These are phyloP conservation scores for Temnopleurus reevesii DNA, from an alignment of 53 echinoderm and acorn worm genomes.

Conservation along the genomic window DNA sequence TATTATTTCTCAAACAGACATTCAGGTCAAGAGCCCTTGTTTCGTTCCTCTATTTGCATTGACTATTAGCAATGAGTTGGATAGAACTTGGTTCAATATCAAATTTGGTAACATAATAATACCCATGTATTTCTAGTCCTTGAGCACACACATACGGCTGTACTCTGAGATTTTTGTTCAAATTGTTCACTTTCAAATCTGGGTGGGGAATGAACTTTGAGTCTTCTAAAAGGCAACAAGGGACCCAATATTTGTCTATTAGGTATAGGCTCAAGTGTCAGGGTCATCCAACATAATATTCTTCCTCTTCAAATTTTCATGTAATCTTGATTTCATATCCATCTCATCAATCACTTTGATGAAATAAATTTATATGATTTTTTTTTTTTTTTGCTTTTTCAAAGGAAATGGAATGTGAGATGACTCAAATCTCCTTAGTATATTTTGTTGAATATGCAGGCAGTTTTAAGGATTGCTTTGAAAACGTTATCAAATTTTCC, in stretches of 20 bases:
- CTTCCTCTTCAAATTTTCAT: background rate
- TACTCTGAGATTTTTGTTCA: too few species aligned
- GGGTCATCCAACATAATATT: background rate
- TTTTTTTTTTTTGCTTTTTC: background rate
- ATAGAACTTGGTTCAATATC: too few species aligned
- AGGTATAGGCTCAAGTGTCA: background rate
- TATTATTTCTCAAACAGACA: background rate
- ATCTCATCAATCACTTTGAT: constrained; percentile 25
- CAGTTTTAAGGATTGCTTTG: too few species aligned
- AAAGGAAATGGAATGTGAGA: background rate
- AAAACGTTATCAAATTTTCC: too few species aligned
- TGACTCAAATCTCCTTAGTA: too few species aligned
- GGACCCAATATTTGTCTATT: constrained; percentile 20
- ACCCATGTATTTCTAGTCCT: too few species aligned
- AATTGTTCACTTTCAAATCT: background rate
- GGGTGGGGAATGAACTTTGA: constrained; percentile 13
- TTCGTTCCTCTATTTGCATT: too few species aligned
- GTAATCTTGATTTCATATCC: background rate
- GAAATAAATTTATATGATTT: background rate
- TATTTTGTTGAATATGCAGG: too few species aligned
- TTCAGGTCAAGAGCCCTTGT: background rate
- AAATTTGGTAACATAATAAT: too few species aligned
- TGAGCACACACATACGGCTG: too few species aligned
- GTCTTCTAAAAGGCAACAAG: background rate
- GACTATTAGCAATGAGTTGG: too few species aligned